Evolutionary conservation across 92 coral and sea anemone species (phyloP).

Genomic region (Bergia sp.): DNA sequence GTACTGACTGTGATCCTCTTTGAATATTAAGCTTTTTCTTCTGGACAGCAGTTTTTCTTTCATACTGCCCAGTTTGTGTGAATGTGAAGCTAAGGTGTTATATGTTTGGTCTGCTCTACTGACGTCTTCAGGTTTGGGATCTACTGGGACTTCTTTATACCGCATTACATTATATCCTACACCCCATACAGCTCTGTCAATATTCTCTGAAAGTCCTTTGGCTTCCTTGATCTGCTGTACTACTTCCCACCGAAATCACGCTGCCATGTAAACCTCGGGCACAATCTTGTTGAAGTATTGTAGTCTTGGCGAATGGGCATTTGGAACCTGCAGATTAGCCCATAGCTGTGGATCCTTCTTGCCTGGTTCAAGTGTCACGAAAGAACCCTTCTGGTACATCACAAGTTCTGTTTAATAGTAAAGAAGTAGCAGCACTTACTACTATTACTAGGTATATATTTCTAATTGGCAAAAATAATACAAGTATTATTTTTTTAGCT

Average conservation of each 20-base stretch:
- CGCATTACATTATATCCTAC: slow-evolving; percentile 44
- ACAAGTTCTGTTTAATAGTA: slow-evolving; percentile 35
- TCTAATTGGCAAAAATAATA: no score
- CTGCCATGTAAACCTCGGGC: slow-evolving; percentile 33
- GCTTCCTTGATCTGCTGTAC: slow-evolving; percentile 7
- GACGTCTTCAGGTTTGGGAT: slow-evolving; percentile 26
- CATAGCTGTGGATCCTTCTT: slow-evolving; percentile 43
- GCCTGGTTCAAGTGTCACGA: slow-evolving; percentile 42
- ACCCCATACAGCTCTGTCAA: slow-evolving; percentile 30
- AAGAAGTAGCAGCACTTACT: background rate
- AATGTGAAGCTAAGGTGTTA: slow-evolving; percentile 26
- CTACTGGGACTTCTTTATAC: slow-evolving; percentile 34
- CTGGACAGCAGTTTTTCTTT: slow-evolving; percentile 17
- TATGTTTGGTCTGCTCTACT: slow-evolving; percentile 24
- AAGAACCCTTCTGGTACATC: slow-evolving; percentile 36
- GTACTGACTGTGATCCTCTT: no score
- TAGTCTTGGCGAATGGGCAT: slow-evolving; percentile 28
- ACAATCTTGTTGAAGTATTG: slow-evolving; percentile 34
- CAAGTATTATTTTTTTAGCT: no score
- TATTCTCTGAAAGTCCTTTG: slow-evolving; percentile 13
- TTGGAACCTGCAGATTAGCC: slow-evolving; percentile 34
- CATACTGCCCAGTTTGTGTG: slow-evolving; percentile 12
- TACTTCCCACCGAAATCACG: slow-evolving; percentile 52
- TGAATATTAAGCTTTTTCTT: no score
- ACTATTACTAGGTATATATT: no score